Evolutionary conservation across 2,797 vertebrate genomes (phyloP).

Genomic region (Capromys pilorides): DNA sequence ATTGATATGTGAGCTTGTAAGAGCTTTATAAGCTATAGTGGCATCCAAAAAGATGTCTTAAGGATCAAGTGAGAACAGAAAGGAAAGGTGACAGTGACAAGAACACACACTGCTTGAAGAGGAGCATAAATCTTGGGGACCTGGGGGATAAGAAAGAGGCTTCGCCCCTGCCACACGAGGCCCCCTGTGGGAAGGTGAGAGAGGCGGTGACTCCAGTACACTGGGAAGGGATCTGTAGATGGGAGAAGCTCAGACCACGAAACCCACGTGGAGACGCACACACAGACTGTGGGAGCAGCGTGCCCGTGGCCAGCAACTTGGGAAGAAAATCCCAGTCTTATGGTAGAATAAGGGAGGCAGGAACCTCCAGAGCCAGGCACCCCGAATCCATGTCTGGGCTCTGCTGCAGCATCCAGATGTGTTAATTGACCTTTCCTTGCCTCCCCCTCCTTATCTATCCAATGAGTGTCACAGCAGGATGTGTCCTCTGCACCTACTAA

Average conservation of each 20-base stretch:
- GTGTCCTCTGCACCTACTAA: not conserved
- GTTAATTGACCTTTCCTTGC: not conserved
- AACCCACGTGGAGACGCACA: not conserved
- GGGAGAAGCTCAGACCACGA: not conserved
- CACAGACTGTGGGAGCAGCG: not conserved
- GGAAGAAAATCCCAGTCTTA: not conserved
- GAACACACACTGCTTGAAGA: accelerated
- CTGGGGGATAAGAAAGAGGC: not conserved
- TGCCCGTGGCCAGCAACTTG: no score
- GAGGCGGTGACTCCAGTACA: not conserved
- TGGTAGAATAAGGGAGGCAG: not conserved
- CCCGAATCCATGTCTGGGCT: not conserved
- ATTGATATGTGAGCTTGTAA: not conserved
- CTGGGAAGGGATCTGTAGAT: accelerated
- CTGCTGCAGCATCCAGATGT: not conserved
- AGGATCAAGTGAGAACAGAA: not conserved
- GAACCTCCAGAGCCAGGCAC: not conserved
- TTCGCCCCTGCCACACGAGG: not conserved
- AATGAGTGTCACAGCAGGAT: not conserved
- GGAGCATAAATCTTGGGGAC: accelerated
- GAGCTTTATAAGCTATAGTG: not conserved
- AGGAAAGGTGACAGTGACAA: not conserved
- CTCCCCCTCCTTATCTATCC: not conserved
- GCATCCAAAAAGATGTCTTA: not conserved
- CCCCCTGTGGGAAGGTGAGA: accelerated